Evolutionary conservation across 2,797 vertebrate genomes (phyloP), one percentile per base, ranked within the genome.

Genomic region (Trematomus bernacchii): DNA sequence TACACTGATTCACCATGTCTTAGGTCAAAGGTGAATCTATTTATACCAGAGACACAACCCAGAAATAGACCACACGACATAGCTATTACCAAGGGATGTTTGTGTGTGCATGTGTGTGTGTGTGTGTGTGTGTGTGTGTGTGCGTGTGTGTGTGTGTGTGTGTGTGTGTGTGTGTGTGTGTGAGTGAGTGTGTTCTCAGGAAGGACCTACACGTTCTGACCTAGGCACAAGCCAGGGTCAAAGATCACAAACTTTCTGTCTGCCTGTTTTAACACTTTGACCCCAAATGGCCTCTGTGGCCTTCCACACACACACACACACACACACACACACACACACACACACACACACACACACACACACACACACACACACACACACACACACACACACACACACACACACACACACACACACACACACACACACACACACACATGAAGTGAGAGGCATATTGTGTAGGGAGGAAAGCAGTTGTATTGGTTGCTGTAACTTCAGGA

Each of bases 191-290:
- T 89, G 85, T 87, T 86, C 85, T 79, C 82, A 88, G 87, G 87
- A 91, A 89, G 85, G 87, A 90, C 85, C 91, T 79, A 63, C 60
- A 75, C 71, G 77, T 87, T 92, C 88, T 93, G 92, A 94, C 93
- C 85, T 88, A 91, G 93, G 93, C 94, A 94, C 94, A 95, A 94
- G 94, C 90, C 94, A 89, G 88, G 91, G 92, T 95, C 90, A 92
- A 75, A 93, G 93, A 70, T 91, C 86, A 80, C 61, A 79, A 90
- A 91, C 92, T 91, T 86, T 94, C 87, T 90, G 92, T 91, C 90
- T 92, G 91, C 82, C 76, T 91, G 83, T 88, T 92, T 92, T 88
- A 87, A 91, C 89, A 93, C 85, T 88, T 54, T 84, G 88, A 91
- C 85, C 85, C 70, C 12, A 66, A 76, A 79, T 79, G 84, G 51